A percentile compares a stretch with the other conserved stretches of the same genome.
Conservation (phyloP, 2,113 vertebrate genomes). For the Spea multiplicata region DNA sequence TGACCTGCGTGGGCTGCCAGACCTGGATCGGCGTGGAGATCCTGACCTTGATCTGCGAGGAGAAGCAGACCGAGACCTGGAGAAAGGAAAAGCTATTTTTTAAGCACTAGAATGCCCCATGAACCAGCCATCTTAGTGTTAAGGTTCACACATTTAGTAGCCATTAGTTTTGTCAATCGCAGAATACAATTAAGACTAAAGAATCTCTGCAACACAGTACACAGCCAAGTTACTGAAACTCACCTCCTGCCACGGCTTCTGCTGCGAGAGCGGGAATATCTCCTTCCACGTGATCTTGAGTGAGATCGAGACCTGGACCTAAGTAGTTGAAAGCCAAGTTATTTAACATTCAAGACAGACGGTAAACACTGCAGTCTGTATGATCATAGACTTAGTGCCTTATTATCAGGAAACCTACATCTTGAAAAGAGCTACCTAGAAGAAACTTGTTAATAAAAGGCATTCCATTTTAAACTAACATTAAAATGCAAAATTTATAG, state of each 20-base stretch:
- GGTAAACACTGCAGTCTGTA: slow-evolving; percentile 52
- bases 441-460: slow-evolving; percentile 73
- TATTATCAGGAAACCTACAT: slow-evolving; percentile 67
- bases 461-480: slow-evolving; percentile 78
- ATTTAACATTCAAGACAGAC: background rate
- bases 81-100: slow-evolving; percentile 11
- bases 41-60: slow-evolving; percentile 76
- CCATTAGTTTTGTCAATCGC: no score
- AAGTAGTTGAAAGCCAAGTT: slow-evolving; percentile 60
- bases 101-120: no score
- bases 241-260: slow-evolving; percentile 80
- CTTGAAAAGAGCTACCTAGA: slow-evolving; percentile 71
- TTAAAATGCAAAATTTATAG: slow-evolving; percentile 74
- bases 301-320: slow-evolving; percentile 80
- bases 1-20: slow-evolving; percentile 72
- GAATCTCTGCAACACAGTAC: no score
- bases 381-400: slow-evolving; percentile 64
- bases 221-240: slow-evolving; percentile 24
- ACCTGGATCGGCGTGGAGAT: slow-evolving; percentile 79
- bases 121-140: background rate
- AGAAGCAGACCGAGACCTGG: slow-evolving; percentile 71
- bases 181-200: no score
- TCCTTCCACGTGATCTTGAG: slow-evolving; percentile 73
- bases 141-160: background rate
- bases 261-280: slow-evolving; percentile 77